A percentile compares a stretch with the other conserved stretches of the same genome.
Conservation (phyloP, 2,888 invertebrate species). For the Dynastes hyllus region DNA sequence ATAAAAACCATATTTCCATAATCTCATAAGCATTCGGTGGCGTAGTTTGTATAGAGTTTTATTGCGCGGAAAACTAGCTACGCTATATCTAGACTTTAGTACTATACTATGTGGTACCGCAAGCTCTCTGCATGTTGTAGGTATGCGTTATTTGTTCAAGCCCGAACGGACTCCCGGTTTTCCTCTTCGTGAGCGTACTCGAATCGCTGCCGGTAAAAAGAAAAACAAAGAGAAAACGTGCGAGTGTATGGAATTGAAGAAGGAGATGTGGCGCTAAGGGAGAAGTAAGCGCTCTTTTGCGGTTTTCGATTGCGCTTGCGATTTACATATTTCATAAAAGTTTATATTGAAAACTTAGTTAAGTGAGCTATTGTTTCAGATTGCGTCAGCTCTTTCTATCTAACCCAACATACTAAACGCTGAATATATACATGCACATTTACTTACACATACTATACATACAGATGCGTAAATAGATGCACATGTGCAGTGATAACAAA, state of each 20-base stretch:
- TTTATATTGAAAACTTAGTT: slow-evolving; percentile 63
- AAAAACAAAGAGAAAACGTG: slow-evolving; percentile 24
- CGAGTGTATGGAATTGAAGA: not conserved
- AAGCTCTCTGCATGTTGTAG: slow-evolving; percentile 36
- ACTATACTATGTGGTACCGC: slow-evolving; percentile 45
- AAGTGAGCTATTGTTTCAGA: slow-evolving; percentile 48
- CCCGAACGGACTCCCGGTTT: not conserved
- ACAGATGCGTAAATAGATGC: too few species aligned
- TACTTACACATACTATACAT: too few species aligned
- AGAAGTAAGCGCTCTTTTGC: slow-evolving; percentile 57
- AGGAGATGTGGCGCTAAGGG: slow-evolving; percentile 31
- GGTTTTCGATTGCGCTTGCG: slow-evolving; percentile 62
- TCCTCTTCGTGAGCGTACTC: not conserved
- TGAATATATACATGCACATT: too few species aligned
- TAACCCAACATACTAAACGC: too few species aligned
- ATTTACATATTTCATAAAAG: slow-evolving; percentile 70
- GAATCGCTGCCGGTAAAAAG: not conserved
- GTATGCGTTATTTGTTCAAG: not conserved
- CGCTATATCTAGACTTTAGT: slow-evolving; percentile 61
- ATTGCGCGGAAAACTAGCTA: slow-evolving; percentile 68
- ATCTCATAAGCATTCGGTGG: slow-evolving; percentile 63
- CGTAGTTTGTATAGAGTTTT: slow-evolving; percentile 68
- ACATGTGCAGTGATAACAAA: too few species aligned
- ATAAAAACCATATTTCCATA: slow-evolving; percentile 65
- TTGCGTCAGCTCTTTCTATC: not conserved